Evolutionary conservation across 2,888 invertebrate genomes (phyloP).

Genomic region (Lasioglossum marginatum): DNA sequence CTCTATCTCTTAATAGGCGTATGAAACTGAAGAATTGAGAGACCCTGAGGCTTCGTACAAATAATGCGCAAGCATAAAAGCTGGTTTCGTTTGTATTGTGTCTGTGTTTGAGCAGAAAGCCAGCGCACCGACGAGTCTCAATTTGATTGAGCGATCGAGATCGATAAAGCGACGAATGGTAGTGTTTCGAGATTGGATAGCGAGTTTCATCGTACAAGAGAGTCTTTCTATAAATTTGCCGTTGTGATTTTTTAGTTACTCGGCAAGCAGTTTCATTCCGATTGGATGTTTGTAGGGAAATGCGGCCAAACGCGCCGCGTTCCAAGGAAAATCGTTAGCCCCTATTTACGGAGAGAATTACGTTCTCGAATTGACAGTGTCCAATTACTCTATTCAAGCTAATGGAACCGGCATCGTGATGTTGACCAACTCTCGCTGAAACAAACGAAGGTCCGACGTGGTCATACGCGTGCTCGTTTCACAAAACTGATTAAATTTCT

Average conservation of each 20-base stretch:
- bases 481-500: constrained; percentile 22
- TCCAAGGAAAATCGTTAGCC: constrained; percentile 40
- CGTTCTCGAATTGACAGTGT: constrained; percentile 44
- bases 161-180: background rate
- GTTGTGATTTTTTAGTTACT: background rate
- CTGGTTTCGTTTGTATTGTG: no score
- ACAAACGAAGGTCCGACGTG: constrained; percentile 28
- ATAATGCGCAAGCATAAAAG: no score
- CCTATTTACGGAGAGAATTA: constrained; percentile 43
- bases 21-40: no score
- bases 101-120: background rate
- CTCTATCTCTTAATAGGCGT: no score
- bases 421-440: constrained; percentile 41
- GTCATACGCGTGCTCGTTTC: constrained; percentile 5
- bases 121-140: background rate
- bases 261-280: background rate
- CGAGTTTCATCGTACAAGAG: background rate
- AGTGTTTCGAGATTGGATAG: background rate
- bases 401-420: constrained; percentile 45
- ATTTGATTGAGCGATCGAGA: background rate
- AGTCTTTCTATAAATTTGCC: background rate
- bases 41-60: no score
- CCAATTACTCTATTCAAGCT: constrained; percentile 46
- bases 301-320: background rate
- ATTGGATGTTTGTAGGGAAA: constrained; percentile 6